phyloP scores from a whole-genome alignment of 1,140 invertebrate species.

The Pseudoatta argentina region DNA sequence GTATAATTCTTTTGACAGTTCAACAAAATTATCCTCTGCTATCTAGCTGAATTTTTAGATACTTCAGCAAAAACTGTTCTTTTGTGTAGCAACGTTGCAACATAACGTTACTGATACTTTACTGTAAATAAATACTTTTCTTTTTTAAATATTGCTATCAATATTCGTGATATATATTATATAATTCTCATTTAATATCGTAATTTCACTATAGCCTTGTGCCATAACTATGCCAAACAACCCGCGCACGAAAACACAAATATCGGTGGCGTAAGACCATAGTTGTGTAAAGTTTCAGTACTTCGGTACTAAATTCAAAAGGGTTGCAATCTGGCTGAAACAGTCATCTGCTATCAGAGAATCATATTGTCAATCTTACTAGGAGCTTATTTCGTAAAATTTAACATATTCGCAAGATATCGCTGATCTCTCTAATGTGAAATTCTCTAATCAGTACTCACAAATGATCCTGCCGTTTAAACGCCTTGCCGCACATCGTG shows the following conservation, averaged over 20 bases:
- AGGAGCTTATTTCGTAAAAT: background rate
- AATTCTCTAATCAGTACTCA: constrained; percentile 88
- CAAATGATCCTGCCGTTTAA: constrained; percentile 99
- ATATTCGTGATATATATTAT: background rate
- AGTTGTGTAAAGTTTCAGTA: too few relatives aligned
- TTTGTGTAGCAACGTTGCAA: background rate
- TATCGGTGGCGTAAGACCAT: too few relatives aligned
- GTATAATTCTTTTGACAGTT: too few relatives aligned
- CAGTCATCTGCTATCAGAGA: background rate
- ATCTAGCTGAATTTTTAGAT: too few relatives aligned
- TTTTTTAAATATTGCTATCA: background rate
- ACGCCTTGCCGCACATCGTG: constrained; percentile 97
- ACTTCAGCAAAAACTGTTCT: too few relatives aligned
- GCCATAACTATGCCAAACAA: too few relatives aligned
- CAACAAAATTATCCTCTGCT: too few relatives aligned
- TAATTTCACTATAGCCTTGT: too few relatives aligned
- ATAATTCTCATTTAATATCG: background rate
- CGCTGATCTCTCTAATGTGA: background rate
- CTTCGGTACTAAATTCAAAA: background rate
- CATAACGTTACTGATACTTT: background rate
- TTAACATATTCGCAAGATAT: background rate
- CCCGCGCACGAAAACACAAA: too few relatives aligned
- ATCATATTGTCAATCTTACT: background rate
- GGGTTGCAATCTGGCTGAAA: background rate
- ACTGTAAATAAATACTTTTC: background rate